Conservation (phyloP, 1,140 invertebrate species). For the Piezodorus guildinii region DNA sequence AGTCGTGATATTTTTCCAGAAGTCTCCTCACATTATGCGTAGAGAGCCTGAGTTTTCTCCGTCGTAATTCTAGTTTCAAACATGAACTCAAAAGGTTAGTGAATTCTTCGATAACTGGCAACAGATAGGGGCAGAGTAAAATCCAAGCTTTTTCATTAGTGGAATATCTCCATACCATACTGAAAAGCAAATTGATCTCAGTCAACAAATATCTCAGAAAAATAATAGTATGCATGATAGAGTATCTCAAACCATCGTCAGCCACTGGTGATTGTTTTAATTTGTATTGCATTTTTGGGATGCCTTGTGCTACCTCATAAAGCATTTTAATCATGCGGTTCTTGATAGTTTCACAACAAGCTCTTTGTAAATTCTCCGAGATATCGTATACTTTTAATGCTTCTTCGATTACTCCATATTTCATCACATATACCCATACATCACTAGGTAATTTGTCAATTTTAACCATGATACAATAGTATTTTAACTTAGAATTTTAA, state of each 20-base stretch:
- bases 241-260: not conserved
- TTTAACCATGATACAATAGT: no score
- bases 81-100: not conserved
- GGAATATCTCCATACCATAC: not conserved
- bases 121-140: not conserved
- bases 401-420: constrained; percentile 9
- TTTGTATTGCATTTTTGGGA: not conserved
- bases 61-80: not conserved
- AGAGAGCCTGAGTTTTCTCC: not conserved
- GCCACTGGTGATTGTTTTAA: not conserved
- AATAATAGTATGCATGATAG: not conserved
- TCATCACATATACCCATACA: not conserved
- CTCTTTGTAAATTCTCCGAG: not conserved
- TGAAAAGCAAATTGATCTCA: not conserved
- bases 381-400: constrained; percentile 1
- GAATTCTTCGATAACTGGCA: constrained; percentile 6
- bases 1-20: not conserved
- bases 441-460: not conserved
- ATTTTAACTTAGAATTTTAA: no score
- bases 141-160: not conserved
- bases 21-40: not conserved
- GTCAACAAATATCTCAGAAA: constrained; percentile 2
- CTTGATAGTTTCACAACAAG: not conserved
- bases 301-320: not conserved
- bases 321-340: not conserved